Percentiles rank a stretch among this genome's conserved stretches.
Evolutionary conservation across 64 coral and sea anemone genomes (phyloP).

Genomic region (Orbicella faveolata): DNA sequence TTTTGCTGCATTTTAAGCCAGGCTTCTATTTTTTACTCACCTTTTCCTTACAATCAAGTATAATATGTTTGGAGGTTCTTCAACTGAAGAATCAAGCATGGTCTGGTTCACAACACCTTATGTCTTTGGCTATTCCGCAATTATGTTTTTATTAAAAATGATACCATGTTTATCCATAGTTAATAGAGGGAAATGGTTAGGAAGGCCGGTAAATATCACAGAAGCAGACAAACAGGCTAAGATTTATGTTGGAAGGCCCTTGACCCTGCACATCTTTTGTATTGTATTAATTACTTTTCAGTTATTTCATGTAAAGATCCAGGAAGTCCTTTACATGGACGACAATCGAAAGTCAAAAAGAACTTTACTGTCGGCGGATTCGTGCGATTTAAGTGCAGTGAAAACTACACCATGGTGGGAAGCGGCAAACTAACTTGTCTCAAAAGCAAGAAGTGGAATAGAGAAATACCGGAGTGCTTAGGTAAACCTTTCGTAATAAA

Average conservation of each 20-base stretch:
- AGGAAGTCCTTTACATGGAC: constrained; percentile 6
- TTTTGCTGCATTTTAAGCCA: too few relatives aligned
- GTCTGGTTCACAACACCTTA: neutral
- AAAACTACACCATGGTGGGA: constrained; percentile 4
- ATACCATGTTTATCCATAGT: neutral
- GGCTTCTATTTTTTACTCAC: too few relatives aligned
- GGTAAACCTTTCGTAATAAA: neutral
- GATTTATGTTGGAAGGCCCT: too few relatives aligned
- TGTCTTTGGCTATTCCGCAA: neutral
- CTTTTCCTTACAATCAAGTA: too few relatives aligned
- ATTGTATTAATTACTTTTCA: neutral
- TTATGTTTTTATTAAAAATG: neutral
- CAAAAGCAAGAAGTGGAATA: constrained; percentile 4
- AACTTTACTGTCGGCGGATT: constrained; percentile 5
- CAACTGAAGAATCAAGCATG: neutral
- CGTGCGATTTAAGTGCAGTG: constrained; percentile 4
- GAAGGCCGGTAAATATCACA: too few relatives aligned
- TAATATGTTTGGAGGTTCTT: too few relatives aligned
- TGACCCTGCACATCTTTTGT: too few relatives aligned
- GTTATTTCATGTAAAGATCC: constrained; percentile 30
- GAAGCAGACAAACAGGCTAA: too few relatives aligned
- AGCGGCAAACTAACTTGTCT: neutral
- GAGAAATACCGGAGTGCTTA: constrained; percentile 15
- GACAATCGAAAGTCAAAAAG: neutral
- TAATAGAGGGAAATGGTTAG: too few relatives aligned